Conservation (phyloP, 1,140 invertebrate genomes). For the Trachelipus rathkii region DNA sequence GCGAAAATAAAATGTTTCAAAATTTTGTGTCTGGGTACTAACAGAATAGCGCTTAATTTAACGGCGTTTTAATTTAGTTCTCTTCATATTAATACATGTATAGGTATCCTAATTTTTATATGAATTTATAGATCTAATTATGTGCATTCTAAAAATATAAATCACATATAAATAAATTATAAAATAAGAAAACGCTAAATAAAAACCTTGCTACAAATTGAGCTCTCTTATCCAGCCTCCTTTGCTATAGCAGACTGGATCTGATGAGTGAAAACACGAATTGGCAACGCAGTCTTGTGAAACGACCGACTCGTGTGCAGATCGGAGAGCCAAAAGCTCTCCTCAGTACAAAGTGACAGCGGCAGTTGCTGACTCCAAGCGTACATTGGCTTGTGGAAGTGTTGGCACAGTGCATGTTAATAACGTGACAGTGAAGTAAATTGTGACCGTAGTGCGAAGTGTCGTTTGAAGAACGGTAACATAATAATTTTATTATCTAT, state of each 20-base stretch:
- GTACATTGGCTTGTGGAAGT: constrained; percentile 1
- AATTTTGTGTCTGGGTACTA: constrained; percentile 38
- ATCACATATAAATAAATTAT: neutral
- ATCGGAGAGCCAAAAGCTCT: neutral
- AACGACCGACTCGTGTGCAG: constrained; percentile 26
- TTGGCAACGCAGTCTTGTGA: constrained; percentile 34
- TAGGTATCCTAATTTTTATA: neutral
- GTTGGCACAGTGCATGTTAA: constrained; percentile 6
- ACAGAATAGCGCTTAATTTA: constrained; percentile 34
- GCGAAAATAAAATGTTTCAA: constrained; percentile 30
- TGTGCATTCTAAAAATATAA: constrained; percentile 20
- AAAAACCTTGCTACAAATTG: constrained; percentile 28
- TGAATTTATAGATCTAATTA: neutral
- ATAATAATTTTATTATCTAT: too few relatives aligned
- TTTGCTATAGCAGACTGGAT: constrained; percentile 38
- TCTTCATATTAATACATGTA: constrained; percentile 10
- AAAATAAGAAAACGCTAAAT: constrained; percentile 20
- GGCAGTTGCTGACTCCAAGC: neutral
- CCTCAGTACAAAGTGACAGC: constrained; percentile 2
- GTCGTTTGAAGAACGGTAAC: too few relatives aligned
- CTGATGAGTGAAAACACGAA: constrained; percentile 33
- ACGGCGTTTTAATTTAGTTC: constrained; percentile 32
- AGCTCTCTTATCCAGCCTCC: constrained; percentile 35
- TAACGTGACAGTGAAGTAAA: constrained; percentile 1
- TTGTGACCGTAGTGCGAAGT: too few relatives aligned